Conservation (phyloP, 2,888 invertebrate genomes). For the Resseliella maxima region DNA sequence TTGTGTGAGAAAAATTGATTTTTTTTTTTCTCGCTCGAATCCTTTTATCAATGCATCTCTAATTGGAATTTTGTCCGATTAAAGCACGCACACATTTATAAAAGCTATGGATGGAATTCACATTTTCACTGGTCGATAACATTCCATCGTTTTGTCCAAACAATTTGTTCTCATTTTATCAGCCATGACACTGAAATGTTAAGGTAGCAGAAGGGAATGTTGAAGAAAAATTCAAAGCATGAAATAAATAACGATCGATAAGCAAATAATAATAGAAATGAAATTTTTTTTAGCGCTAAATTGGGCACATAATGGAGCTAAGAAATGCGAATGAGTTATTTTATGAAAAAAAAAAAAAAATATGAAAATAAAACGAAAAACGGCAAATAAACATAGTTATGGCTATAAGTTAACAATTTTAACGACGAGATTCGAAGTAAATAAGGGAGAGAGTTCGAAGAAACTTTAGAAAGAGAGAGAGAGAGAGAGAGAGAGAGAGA, state of each 20-base stretch:
- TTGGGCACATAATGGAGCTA: neutral
- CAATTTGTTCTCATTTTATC: neutral
- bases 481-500: neutral
- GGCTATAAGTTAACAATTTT: neutral
- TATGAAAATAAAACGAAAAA: neutral
- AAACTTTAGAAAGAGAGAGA: neutral
- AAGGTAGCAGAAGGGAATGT: neutral
- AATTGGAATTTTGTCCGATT: no score
- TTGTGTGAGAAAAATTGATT: neutral
- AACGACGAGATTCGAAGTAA: neutral
- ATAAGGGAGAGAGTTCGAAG: neutral
- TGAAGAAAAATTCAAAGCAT: conserved; percentile 19
- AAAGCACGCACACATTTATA: no score
- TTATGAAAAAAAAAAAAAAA: neutral
- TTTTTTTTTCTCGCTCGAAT: neutral
- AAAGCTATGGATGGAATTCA: no score
- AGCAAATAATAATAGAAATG: conserved; percentile 42
- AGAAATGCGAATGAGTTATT: conserved; percentile 3
- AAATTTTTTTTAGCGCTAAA: neutral
- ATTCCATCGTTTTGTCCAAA: neutral
- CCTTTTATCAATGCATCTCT: no score
- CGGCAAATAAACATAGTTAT: neutral
- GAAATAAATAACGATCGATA: conserved; percentile 2
- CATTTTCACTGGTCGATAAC: no score
- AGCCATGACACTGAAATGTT: neutral